Base-by-base conservation (phyloP, 2,113 vertebrate genomes). In the Spheniscus mendiculus region DNA sequence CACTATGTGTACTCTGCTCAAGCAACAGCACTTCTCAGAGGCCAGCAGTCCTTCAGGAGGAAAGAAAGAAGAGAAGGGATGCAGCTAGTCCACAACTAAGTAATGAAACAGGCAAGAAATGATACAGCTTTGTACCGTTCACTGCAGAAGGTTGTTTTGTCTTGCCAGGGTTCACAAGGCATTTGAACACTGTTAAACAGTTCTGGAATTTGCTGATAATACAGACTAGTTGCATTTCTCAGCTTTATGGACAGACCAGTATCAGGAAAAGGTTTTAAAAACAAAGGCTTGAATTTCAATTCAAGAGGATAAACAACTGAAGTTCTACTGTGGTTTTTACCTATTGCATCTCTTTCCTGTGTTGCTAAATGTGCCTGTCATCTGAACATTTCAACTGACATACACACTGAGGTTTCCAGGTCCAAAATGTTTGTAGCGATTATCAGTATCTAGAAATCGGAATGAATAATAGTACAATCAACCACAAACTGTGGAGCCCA, bases 391-490 rank as follows among this genome's bases (percentile, higher is more conserved):
- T 83, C 45, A 97, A 97, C 95, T 81, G 94, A 82, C 91, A 85
- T 4, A 69, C n/a, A 45, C 71, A 9, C 58, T 85, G 93, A 52
- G 94, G 94, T 92, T 83, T 93, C n/a, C 76, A 96, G 16, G 23
- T n/a, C 93, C 91, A 83, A 49, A 85, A 49, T 4, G 29, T 55
- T 55, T 55, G 22, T 17, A 90, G 10, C 10, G 1, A 96, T 96
- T 95, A 97, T 32, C 93, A 96, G 87, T 96, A 96, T 76, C 94
- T 89, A 91, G 91, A 96, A 92, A 82, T 50, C 19, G 73, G 86
- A 91, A 91, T 92, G 88, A 96, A 93, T 92, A 92, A 92, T 74
- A 18, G 15, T 50, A 30, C 4, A 38, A 87, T 19, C 36, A 78
- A 55, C 62, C 69, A 65, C 70, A 90, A 96, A 92, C 84, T 79